Base-by-base conservation (phyloP, 2,888 invertebrate genomes). In the Ethmia dodecea region DNA sequence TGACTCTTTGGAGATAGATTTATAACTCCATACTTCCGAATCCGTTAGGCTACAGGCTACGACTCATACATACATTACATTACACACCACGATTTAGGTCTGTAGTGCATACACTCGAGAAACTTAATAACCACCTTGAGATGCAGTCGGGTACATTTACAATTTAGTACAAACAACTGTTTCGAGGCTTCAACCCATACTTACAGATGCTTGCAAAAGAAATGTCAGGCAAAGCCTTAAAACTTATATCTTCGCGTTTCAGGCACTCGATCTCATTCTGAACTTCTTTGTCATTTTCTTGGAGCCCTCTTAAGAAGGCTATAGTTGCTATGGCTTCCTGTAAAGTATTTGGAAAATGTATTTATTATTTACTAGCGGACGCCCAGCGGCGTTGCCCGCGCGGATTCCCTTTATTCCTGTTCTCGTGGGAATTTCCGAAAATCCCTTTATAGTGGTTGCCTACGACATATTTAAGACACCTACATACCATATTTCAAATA, bases 201-300 rank as follows among this genome's bases (percentile, higher is more conserved):
- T 68, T 49, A 77, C 78, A 54, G 33, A 76, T 69, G 5, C 49
- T 58, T 5, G 53, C 13, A 27, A 67, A 59, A 1, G 70, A 64
- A 13, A 75, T 45, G 9, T 56, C 43, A 0, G 75, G 71, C 31
- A 74, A 38, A 1, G 69, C 58, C 42, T 65, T 70, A 42, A 57
- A 72, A 40, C 58, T 55, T 3, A 55, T 53, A 14, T 71, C 66
- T 35, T 71, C 65, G 13, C 47, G 55, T 37, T 45, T 60, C 45
- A 78, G 63, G 1, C 22, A 29, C n/a, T 64, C 48, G 3, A 76
- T 43, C 53, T 72, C 68, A 13, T 41, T 52, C 42, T 56, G 49
- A 2, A 77, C 61, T 22, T 40, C 40, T 47, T 66, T 66, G 31
- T 73, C 56, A n/a, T 57, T 40, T 2, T 38, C 38, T n/a, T 50